Conservation (phyloP, 2,113 vertebrate genomes). For the Prinia subflava region DNA sequence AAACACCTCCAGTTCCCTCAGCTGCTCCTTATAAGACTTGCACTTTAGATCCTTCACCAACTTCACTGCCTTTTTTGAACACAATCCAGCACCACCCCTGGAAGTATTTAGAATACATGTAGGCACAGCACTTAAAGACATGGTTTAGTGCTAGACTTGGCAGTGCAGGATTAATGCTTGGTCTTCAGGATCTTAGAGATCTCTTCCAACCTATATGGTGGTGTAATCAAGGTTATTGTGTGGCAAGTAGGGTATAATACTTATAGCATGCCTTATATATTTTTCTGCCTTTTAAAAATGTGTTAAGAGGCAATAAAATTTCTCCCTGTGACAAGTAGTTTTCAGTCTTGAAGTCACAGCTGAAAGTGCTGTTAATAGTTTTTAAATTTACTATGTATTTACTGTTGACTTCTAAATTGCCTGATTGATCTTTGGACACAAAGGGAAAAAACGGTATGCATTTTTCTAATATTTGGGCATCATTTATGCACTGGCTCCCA, state of each 20-base stretch:
- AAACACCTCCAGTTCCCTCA: not conserved
- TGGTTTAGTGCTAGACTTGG: not conserved
- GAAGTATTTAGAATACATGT: not conserved
- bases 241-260: not conserved
- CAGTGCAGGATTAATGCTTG: not conserved
- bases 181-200: not conserved
- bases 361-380: constrained; percentile 11
- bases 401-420: not conserved
- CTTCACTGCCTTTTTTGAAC: not conserved
- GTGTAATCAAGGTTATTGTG: not conserved
- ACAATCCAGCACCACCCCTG: not conserved
- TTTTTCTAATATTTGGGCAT: not conserved
- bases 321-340: not conserved
- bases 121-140: not conserved
- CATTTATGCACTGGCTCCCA: not conserved
- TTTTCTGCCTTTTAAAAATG: not conserved
- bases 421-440: not conserved
- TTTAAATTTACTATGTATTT: not conserved
- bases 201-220: not conserved
- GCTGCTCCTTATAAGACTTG: not conserved
- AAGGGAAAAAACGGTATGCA: not conserved
- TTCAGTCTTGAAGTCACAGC: not conserved
- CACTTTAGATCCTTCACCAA: not conserved
- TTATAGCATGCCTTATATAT: not conserved
- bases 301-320: constrained; percentile 26